Evolutionary conservation across 2,797 vertebrate species (phyloP), one percentile per base, ranked within the genome.

Genomic region (Podarcis lilfordi): DNA sequence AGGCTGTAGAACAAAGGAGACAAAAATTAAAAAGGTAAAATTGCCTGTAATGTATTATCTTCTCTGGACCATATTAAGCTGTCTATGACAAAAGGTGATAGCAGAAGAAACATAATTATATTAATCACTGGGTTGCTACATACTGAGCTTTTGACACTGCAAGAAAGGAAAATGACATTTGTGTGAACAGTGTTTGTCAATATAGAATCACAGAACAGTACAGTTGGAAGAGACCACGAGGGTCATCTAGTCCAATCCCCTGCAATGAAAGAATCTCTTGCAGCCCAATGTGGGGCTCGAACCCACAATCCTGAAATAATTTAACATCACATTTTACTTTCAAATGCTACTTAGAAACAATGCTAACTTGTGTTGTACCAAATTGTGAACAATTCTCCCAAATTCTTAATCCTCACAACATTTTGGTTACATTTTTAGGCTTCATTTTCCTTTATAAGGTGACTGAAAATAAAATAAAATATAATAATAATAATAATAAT

Each of bases 81-180:
- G 71, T 89, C 72, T 89, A 91, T 89, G 61, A 35, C 82, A 50
- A 32, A 64, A 80, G 4, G 5, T 13, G 2, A 86, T 40, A 80
- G n/a, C 0, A 13, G n/a, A 71, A 83, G 79, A 66, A 35, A 35
- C 4, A 50, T 80, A 84, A 93, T 92, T 94, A 37, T 84, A 87
- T 92, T 82, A 82, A 88, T 50, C 82, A 82, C 3, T 87, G 78
- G 81, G 88, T 84, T 92, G 81, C 64, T 80, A 0, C 64, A 89
- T 83, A 80, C 91, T 69, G 93, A 89, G 45, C 43, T 76, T 19
- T 82, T 68, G 61, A 5, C 55, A 82, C 75, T 88, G 85, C 37
- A 84, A 71, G 74, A 88, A 85, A 15, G 35, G 5, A 15, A 72
- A 35, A 35, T 40, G 8, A 61, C 5, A 2, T 29, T 11, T 27